These are phyloP conservation scores for Oncopodura yosiiana DNA, from an alignment of 1,140 invertebrate species.

Conservation along the genomic window DNA sequence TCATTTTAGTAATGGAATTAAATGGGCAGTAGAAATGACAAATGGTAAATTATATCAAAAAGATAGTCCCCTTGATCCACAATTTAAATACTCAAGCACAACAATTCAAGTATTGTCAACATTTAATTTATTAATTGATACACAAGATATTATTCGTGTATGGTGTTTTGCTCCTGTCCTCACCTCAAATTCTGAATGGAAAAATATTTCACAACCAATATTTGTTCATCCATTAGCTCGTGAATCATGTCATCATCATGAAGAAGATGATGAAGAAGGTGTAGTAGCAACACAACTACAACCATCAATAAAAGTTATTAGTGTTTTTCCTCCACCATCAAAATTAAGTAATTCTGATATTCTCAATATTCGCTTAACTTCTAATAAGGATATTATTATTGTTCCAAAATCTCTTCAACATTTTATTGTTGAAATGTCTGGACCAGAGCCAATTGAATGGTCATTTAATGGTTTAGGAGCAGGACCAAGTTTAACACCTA, in stretches of 20 bases:
- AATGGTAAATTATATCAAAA: conserved; percentile 15
- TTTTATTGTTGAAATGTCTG: conserved; percentile 11
- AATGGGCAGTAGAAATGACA: conserved; percentile 20
- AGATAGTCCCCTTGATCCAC: conserved; percentile 10
- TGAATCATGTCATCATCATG: neutral
- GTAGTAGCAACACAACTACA: conserved; percentile 5
- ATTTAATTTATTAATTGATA: conserved; percentile 14
- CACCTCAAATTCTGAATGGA: conserved; percentile 7
- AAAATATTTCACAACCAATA: conserved; percentile 14
- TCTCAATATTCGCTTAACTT: conserved; percentile 2
- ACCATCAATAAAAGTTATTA: conserved; percentile 6
- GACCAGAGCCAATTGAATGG: conserved; percentile 8
- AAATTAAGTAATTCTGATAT: conserved; percentile 9
- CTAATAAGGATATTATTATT: conserved; percentile 12
- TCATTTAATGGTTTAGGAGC: conserved; percentile 10
- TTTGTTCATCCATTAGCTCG: conserved; percentile 2
- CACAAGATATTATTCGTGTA: conserved; percentile 1
- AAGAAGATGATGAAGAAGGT: neutral
- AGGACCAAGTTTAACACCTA: conserved; percentile 12
- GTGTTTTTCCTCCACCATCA: conserved; percentile 13
- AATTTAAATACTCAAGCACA: conserved; percentile 14
- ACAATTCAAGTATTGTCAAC: conserved; percentile 8
- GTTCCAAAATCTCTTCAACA: conserved; percentile 14
- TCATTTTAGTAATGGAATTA: conserved; percentile 15
- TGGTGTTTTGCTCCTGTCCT: conserved; percentile 15